Evolutionary conservation across 2,888 invertebrate genomes (phyloP).

Genomic region (Andrena camellia): DNA sequence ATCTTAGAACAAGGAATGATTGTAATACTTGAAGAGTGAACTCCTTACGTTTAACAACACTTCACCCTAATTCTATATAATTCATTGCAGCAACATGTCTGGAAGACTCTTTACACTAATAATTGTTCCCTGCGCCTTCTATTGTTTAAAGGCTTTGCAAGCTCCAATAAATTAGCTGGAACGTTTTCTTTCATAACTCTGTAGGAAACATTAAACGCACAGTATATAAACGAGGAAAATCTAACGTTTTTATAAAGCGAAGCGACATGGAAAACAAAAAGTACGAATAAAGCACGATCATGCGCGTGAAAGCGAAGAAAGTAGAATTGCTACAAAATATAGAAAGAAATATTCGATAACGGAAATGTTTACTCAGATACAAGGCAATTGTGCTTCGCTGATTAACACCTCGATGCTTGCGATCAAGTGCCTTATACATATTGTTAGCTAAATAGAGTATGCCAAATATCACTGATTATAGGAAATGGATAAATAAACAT

Average conservation of each 20-base stretch:
- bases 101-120: constrained; percentile 27
- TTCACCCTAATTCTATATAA: background rate
- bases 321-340: background rate
- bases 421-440: background rate
- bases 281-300: too few relatives aligned
- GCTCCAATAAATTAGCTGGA: constrained; percentile 62
- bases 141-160: constrained; percentile 20
- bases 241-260: background rate
- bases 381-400: background rate
- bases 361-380: background rate
- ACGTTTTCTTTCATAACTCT: constrained; percentile 73
- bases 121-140: constrained; percentile 36
- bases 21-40: constrained; percentile 36
- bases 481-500: background rate
- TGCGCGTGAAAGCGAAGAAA: background rate
- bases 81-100: constrained; percentile 13
- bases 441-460: background rate
- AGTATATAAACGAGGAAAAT: background rate
- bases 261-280: background rate
- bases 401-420: background rate
- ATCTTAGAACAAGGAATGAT: constrained; percentile 24
- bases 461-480: background rate
- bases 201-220: constrained; percentile 45
- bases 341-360: background rate
- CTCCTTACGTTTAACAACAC: constrained; percentile 12